Base-by-base conservation (phyloP, 2,888 invertebrate species). In the Callimorpha dominula region DNA sequence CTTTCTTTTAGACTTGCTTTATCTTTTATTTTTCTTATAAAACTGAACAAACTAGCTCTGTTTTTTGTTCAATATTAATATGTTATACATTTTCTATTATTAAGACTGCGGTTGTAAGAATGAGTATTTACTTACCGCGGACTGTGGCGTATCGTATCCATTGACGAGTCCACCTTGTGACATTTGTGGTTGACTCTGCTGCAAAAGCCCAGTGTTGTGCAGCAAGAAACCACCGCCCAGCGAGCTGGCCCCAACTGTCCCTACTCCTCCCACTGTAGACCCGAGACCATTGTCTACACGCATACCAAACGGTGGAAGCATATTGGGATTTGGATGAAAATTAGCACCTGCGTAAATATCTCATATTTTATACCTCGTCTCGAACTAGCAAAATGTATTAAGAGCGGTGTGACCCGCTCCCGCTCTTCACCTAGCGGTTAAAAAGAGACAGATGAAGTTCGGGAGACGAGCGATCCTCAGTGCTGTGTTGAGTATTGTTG, bases 271-370 rank as follows among this genome's bases (percentile, higher is more conserved):
- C 78, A 77, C 77, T 81, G 84, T 31, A 7, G 74, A 74, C 65
- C 64, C 74, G 66, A 75, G n/a, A n/a, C 71, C 74, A 85, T 90
- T 94, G 85, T 95, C 96, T 86, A 95, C 90, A 70, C 96, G 94
- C 95, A 95, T 94, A 83, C 96, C 96, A 85, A 96, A 96, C 84
- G 94, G 93, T 89, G 96, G 95, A 89, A 95, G 93, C 89, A 95
- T 93, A 89, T 91, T 93, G 85, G 91, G 90, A 90, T 93, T 94
- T 89, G 82, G 92, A 92, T 95, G 95, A 89, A 88, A 95, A 94
- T 95, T 95, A 94, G 95, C 95, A 95, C 95, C 95, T 95, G 93
- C 76, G 78, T 77, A 84, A 79, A 83, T 70, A 81, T 77, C 71
- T 54, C 65, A 73, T 42, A 69, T 76, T 43, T 80, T 73, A 82